A percentile compares a stretch with the other conserved stretches of the same genome.
Conservation (phyloP, 1,140 invertebrate genomes). For the Dufourea novaeangliae region DNA sequence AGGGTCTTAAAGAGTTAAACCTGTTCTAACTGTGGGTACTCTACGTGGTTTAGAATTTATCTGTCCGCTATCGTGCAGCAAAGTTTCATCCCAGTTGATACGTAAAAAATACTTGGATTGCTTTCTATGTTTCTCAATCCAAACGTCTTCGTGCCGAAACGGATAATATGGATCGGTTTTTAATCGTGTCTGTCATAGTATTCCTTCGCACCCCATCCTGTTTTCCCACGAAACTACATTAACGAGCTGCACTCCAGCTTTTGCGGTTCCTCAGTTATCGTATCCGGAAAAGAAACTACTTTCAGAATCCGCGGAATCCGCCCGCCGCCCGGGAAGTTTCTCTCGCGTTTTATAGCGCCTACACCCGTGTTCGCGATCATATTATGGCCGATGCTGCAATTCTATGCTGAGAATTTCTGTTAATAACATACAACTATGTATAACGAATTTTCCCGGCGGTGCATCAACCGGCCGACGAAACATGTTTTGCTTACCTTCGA, state of each 20-base stretch:
- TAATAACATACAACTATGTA: conserved; percentile 42
- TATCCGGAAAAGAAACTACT: conserved; percentile 15
- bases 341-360: conserved; percentile 11
- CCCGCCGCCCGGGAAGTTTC: neutral
- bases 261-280: neutral
- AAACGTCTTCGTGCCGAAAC: too few species aligned
- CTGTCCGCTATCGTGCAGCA: too few species aligned
- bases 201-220: neutral
- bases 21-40: too few species aligned
- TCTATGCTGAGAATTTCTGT: conserved; percentile 28
- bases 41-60: too few species aligned
- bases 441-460: conserved; percentile 10
- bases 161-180: too few species aligned
- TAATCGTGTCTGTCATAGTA: too few species aligned
- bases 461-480: neutral
- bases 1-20: too few species aligned
- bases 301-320: conserved; percentile 25
- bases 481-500: neutral
- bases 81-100: too few species aligned
- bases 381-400: neutral
- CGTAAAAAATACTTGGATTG: too few species aligned
- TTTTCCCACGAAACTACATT: neutral
- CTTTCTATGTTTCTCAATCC: too few species aligned
- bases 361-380: neutral
- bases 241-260: neutral